These are phyloP conservation scores for Arge pagana DNA, from an alignment of 2,888 invertebrate genomes.

Conservation along the genomic window DNA sequence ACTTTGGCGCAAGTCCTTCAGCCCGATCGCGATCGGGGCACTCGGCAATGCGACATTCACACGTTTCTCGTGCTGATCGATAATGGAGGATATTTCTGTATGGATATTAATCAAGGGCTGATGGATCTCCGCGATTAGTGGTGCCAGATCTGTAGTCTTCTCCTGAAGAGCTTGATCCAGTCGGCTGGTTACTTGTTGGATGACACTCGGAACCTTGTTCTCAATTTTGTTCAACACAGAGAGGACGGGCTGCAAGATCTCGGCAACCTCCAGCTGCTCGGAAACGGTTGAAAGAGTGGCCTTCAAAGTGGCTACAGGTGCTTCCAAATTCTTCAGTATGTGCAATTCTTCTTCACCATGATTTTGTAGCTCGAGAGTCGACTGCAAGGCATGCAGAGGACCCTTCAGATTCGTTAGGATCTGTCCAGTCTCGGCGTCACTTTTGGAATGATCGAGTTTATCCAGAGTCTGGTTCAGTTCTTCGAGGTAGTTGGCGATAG, in stretches of 20 bases:
- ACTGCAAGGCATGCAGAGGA: conserved; percentile 18
- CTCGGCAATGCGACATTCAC: background rate
- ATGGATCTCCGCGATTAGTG: conserved; percentile 5
- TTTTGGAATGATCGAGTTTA: conserved; percentile 5
- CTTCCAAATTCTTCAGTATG: conserved; percentile 15
- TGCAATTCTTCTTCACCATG: conserved; percentile 18
- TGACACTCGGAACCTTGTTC: conserved; percentile 11
- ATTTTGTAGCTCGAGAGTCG: conserved; percentile 18
- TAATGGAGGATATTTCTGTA: conserved; percentile 5
- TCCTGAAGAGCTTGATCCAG: background rate
- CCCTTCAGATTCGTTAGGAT: conserved; percentile 18
- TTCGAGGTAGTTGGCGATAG: conserved; percentile 21
- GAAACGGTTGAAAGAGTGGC: background rate
- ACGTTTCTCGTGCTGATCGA: conserved; percentile 8
- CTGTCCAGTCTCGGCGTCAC: conserved; percentile 7
- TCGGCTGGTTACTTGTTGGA: conserved; percentile 8
- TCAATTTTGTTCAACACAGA: conserved; percentile 20
- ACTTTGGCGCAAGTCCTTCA: conserved; percentile 15
- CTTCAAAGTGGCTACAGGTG: conserved; percentile 16
- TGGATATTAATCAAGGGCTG: conserved; percentile 10
- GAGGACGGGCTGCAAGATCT: conserved; percentile 14
- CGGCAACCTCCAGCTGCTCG: background rate
- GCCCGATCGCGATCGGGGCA: conserved; percentile 1
- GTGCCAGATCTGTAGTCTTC: background rate
- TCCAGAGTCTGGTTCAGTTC: conserved; percentile 19